Percentiles rank a stretch among this genome's conserved stretches.
Evolutionary conservation across 2,888 invertebrate species (phyloP).

Genomic region (Plutella xylostella): DNA sequence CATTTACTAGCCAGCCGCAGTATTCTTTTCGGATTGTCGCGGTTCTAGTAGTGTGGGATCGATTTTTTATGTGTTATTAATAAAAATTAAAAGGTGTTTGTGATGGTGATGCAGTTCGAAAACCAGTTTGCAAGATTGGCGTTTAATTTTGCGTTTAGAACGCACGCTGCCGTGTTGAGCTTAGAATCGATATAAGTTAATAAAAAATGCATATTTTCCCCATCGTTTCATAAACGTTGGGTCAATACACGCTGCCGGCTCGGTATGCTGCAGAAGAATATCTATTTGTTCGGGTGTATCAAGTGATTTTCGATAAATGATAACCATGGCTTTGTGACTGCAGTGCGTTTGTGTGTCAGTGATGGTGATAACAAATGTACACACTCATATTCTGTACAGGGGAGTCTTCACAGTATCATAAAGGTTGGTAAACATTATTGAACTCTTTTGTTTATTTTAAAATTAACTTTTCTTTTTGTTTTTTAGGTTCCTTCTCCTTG

Average conservation of each 20-base stretch:
- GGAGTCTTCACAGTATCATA: constrained; percentile 7
- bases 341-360: constrained; percentile 30
- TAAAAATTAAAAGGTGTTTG: constrained; percentile 63
- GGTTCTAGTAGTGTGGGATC: constrained; percentile 57
- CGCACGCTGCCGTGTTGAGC: constrained; percentile 22
- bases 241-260: constrained; percentile 40
- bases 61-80: constrained; percentile 70
- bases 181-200: constrained; percentile 58
- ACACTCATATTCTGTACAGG: no score
- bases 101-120: constrained; percentile 49
- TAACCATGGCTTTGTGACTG: constrained; percentile 28
- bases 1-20: constrained; percentile 56
- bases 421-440: constrained; percentile 62
- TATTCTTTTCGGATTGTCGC: constrained; percentile 59
- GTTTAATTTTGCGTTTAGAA: no score
- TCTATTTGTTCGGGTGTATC: no score
- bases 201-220: constrained; percentile 69
- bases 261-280: not conserved
- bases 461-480: no score
- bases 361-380: no score
- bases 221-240: constrained; percentile 51
- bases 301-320: constrained; percentile 7
- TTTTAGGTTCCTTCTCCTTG: no score
- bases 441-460: no score
- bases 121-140: constrained; percentile 21